These are phyloP conservation scores for Drosophila trichaetosa DNA, from an alignment of 2,888 invertebrate species.

Conservation along the genomic window DNA sequence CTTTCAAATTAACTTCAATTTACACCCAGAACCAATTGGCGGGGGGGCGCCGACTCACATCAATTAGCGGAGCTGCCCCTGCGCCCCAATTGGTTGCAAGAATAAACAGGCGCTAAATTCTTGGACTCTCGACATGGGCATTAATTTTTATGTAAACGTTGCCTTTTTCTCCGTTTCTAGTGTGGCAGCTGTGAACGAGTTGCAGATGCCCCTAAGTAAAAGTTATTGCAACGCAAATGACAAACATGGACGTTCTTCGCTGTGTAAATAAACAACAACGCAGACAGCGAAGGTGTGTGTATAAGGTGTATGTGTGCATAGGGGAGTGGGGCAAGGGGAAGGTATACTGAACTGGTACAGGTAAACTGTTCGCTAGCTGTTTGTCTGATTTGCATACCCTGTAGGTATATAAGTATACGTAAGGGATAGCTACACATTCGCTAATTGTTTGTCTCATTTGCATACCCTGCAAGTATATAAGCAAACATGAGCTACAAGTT, in stretches of 20 bases:
- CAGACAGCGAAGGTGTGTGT: constrained; percentile 28
- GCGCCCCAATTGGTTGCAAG: constrained; percentile 17
- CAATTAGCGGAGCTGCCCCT: constrained; percentile 56
- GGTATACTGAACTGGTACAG: constrained; percentile 15
- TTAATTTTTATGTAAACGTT: constrained; percentile 70
- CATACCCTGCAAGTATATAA: constrained; percentile 20
- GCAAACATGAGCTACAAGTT: neutral
- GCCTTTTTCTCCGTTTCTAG: constrained; percentile 7
- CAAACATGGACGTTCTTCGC: constrained; percentile 65
- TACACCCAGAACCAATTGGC: constrained; percentile 52
- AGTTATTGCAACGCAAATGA: constrained; percentile 78
- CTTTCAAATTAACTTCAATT: constrained; percentile 74
- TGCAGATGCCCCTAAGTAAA: constrained; percentile 67
- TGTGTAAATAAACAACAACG: constrained; percentile 60
- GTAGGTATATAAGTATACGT: neutral
- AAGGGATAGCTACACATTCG: neutral
- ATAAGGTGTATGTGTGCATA: constrained; percentile 7
- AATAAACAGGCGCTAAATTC: constrained; percentile 62
- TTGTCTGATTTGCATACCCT: constrained; percentile 38
- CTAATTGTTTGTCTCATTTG: constrained; percentile 17
- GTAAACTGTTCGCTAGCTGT: constrained; percentile 11
- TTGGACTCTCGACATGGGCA: constrained; percentile 39
- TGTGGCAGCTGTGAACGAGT: constrained; percentile 43
- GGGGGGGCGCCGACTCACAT: constrained; percentile 49
- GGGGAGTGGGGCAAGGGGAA: neutral